Evolutionary conservation across 1,140 invertebrate species (phyloP), one percentile per base, ranked within the genome.

Genomic region (Trachymyrmex septentrionalis): DNA sequence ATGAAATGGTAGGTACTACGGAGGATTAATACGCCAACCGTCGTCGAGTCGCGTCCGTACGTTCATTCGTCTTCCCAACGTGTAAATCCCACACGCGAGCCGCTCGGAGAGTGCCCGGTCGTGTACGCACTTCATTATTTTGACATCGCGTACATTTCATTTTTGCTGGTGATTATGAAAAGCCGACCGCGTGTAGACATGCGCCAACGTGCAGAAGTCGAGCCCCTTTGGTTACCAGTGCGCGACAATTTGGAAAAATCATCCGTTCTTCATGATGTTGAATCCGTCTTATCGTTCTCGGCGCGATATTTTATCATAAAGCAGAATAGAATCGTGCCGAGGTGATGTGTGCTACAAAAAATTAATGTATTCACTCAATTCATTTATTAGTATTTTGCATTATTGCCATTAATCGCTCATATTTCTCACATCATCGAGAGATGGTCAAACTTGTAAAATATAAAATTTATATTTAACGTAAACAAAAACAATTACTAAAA

Each of bases 71-170:
- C 77, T 86, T 86, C 44, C 44, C 69, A n/a, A 30, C 44, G 48
- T 71, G 24, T 63, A 82, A 82, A 86, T 86, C 27, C 78, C 57
- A 21, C 48, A 66, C n/a, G 75, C 75, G 44, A 86, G 48, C 27
- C 30, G 6, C 48, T 21, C 64, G 69, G 76, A 55, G 48, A 73
- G 78, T 87, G 69, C 53, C 19, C 71, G 77, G 50, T 50, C 80
- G 57, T 84, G 78, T 82, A 84, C 66, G 53, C 48, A 69, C 86
- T 87, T 84, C 61, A 73, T 87, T 87, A 84, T 87, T 87, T 84
- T 59, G 57, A 84, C 64, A 84, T n/a, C 34, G 50, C 34, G 50
- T 84, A 75, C 59, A 84, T 84, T 87, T 84, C 86, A 84, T 75
- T 84, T 48, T 34, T 57, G 48, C 50, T 5, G 50, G 16, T 67